Conservation (phyloP, 2,797 vertebrate species). For the Premnoplex brunnescens region DNA sequence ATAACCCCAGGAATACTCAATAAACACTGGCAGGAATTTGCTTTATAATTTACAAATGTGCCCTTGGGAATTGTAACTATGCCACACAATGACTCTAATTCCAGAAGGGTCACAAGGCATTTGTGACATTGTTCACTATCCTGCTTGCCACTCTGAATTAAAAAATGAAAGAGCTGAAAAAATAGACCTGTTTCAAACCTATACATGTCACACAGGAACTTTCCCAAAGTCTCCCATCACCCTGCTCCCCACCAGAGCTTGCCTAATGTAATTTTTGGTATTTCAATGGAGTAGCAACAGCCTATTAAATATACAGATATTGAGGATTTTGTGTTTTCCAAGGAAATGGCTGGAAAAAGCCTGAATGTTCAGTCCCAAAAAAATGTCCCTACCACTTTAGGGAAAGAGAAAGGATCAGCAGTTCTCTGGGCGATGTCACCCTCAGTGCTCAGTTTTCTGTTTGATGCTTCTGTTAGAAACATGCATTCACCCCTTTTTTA, state of each 20-base stretch:
- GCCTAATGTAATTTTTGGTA: background rate
- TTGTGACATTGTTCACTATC: background rate
- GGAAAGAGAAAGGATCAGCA: background rate
- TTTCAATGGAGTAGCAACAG: background rate
- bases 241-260: background rate
- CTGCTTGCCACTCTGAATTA: background rate
- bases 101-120: background rate
- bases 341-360: background rate
- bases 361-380: background rate
- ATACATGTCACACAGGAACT: background rate
- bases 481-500: background rate
- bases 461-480: background rate
- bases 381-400: background rate
- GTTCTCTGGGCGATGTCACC: background rate
- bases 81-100: background rate
- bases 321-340: background rate
- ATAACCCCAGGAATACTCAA: constrained; percentile 24
- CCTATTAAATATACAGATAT: background rate
- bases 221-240: background rate
- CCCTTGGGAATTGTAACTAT: background rate
- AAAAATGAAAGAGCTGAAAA: background rate
- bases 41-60: background rate
- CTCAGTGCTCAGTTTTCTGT: background rate
- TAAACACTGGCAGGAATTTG: background rate
- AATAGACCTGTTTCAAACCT: background rate